Conservation (phyloP, 2,888 invertebrate genomes). For the Drosophila falleni region DNA sequence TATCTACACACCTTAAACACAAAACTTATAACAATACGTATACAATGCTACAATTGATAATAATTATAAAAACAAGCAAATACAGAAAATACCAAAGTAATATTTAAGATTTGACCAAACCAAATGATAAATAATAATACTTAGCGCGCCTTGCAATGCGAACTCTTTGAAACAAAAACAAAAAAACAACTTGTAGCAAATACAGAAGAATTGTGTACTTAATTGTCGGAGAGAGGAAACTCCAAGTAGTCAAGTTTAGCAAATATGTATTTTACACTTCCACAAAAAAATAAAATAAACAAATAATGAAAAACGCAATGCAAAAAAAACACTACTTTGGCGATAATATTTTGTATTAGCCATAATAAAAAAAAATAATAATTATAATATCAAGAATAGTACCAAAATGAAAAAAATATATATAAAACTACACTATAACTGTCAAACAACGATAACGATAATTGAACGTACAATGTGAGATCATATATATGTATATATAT, state of each 20-base stretch:
- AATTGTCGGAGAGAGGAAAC: slow-evolving; percentile 13
- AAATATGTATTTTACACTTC: slow-evolving; percentile 51
- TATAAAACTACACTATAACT: slow-evolving; percentile 7
- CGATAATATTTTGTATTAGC: slow-evolving; percentile 43
- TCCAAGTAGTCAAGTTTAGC: slow-evolving; percentile 38
- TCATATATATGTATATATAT: slow-evolving; percentile 8
- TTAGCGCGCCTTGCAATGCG: slow-evolving; percentile 41
- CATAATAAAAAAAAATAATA: slow-evolving; percentile 2
- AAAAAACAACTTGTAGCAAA: slow-evolving; percentile 14
- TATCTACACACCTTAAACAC: slow-evolving; percentile 35
- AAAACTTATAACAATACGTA: slow-evolving; percentile 41
- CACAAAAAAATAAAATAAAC: slow-evolving; percentile 11
- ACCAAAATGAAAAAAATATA: not conserved
- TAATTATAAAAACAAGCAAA: slow-evolving; percentile 36
- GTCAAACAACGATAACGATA: slow-evolving; percentile 44
- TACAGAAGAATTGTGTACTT: slow-evolving; percentile 12
- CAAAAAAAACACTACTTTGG: slow-evolving; percentile 29
- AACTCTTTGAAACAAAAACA: slow-evolving; percentile 19
- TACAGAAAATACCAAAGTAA: slow-evolving; percentile 48
- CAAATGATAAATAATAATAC: slow-evolving; percentile 33
- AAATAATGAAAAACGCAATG: not conserved
- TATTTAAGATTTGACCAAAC: slow-evolving; percentile 71
- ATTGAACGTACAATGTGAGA: slow-evolving; percentile 36
- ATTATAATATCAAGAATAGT: slow-evolving; percentile 27
- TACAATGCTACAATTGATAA: slow-evolving; percentile 58